Conservation (phyloP, 2,888 invertebrate genomes). For the Lepidochrysops patricia region DNA sequence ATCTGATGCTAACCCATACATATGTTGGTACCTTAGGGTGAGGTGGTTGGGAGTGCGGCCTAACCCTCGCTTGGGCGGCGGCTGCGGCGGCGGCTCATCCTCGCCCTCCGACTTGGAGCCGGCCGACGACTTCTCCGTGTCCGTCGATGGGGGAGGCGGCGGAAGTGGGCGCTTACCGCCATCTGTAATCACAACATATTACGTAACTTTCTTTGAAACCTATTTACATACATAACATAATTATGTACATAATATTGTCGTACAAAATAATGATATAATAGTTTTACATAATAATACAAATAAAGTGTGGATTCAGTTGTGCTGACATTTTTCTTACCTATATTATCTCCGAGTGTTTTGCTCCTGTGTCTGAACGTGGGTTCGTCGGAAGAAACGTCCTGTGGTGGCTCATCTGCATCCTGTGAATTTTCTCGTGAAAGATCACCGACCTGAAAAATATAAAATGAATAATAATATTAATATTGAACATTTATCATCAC, state of each 20-base stretch:
- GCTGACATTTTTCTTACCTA: slow-evolving; percentile 64
- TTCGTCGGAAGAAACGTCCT: slow-evolving; percentile 42
- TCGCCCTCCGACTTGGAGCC: slow-evolving; percentile 92
- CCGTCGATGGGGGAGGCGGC: slow-evolving; percentile 51
- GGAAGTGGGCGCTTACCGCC: slow-evolving; percentile 19
- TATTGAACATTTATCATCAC: background rate
- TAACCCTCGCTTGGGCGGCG: slow-evolving; percentile 78
- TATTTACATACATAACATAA: background rate
- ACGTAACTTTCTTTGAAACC: background rate
- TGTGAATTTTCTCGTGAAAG: slow-evolving; percentile 80
- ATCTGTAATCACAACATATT: slow-evolving; percentile 24
- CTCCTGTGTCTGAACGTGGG: slow-evolving; percentile 85
- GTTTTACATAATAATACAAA: background rate
- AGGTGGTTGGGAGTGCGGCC: slow-evolving; percentile 95
- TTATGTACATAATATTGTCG: no score
- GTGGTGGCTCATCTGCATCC: slow-evolving; percentile 76
- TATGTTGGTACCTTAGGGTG: slow-evolving; percentile 81
- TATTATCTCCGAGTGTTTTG: slow-evolving; percentile 91
- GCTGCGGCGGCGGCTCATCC: slow-evolving; percentile 83
- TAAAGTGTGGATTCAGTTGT: background rate
- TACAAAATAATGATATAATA: no score
- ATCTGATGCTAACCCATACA: slow-evolving; percentile 48
- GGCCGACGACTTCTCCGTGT: slow-evolving; percentile 71
- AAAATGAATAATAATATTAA: background rate
- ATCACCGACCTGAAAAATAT: slow-evolving; percentile 74